Conservation (phyloP, 1,140 invertebrate genomes). For the Lithobius niger region DNA sequence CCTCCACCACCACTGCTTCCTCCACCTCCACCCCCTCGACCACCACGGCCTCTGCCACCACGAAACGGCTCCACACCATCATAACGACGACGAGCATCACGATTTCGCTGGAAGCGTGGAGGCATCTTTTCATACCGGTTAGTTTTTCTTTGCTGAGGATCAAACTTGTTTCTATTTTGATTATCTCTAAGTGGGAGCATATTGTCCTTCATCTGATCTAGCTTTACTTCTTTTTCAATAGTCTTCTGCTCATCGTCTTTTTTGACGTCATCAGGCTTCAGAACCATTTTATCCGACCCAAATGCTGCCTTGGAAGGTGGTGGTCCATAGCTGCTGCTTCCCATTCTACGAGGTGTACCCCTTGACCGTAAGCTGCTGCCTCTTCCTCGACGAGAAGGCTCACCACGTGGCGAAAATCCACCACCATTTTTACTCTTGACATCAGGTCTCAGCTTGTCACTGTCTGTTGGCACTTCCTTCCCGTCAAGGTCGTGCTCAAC, state of each 20-base stretch:
- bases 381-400: constrained; percentile 61
- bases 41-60: constrained; percentile 23
- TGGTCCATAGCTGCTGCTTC: constrained; percentile 43
- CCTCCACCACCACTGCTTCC: too few relatives aligned
- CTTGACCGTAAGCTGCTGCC: constrained; percentile 37
- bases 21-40: constrained; percentile 22
- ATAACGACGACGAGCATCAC: constrained; percentile 16
- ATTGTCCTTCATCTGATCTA: constrained; percentile 7
- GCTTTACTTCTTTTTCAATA: constrained; percentile 7
- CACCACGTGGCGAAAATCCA: constrained; percentile 62
- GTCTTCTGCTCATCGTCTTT: constrained; percentile 10
- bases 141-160: constrained; percentile 10
- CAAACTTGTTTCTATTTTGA: constrained; percentile 1
- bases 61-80: constrained; percentile 20
- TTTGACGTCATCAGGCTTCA: constrained; percentile 12
- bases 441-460: constrained; percentile 3
- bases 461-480: neutral
- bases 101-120: constrained; percentile 20
- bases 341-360: constrained; percentile 43
- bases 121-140: constrained; percentile 17
- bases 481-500: neutral
- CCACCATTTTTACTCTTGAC: constrained; percentile 26
- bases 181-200: neutral
- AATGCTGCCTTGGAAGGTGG: constrained; percentile 62
- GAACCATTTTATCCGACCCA: constrained; percentile 13